These are phyloP conservation scores for Emydoidea blandingii DNA, from an alignment of 2,797 vertebrate genomes.

Conservation along the genomic window DNA sequence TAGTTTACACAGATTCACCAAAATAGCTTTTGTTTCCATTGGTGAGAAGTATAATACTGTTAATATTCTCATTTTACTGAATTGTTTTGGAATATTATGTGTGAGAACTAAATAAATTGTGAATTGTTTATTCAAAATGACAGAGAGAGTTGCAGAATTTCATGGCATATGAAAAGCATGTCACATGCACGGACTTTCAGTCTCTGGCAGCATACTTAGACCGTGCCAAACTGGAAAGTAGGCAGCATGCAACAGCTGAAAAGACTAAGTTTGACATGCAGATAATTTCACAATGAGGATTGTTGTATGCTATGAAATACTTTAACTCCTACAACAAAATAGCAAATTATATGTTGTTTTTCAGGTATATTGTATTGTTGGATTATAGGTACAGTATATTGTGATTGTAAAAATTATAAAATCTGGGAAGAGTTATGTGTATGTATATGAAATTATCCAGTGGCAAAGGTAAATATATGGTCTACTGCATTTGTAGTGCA, in stretches of 20 bases:
- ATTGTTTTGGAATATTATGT: slow-evolving; percentile 21
- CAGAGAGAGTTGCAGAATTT: background rate
- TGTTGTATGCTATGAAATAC: background rate
- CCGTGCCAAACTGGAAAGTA: slow-evolving; percentile 8
- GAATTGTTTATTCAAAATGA: slow-evolving; percentile 25
- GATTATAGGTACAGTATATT: background rate
- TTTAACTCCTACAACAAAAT: background rate
- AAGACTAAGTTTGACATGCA: background rate
- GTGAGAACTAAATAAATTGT: slow-evolving; percentile 15
- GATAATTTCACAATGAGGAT: slow-evolving; percentile 22
- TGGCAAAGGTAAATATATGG: background rate
- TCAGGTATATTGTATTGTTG: background rate
- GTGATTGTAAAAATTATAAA: background rate
- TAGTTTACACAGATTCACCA: background rate
- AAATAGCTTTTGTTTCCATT: slow-evolving; percentile 23
- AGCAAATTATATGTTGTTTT: background rate
- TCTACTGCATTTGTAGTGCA: background rate
- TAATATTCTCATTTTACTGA: slow-evolving; percentile 14
- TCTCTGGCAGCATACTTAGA: slow-evolving; percentile 14
- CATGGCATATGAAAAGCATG: slow-evolving; percentile 19
- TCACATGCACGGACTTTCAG: slow-evolving; percentile 5
- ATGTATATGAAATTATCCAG: background rate
- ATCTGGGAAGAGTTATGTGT: background rate
- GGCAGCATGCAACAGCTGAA: slow-evolving; percentile 9
- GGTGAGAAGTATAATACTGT: slow-evolving; percentile 1